phyloP scores from a whole-genome alignment of 2,113 vertebrate species.

The Andinoacara biseriatus region DNA sequence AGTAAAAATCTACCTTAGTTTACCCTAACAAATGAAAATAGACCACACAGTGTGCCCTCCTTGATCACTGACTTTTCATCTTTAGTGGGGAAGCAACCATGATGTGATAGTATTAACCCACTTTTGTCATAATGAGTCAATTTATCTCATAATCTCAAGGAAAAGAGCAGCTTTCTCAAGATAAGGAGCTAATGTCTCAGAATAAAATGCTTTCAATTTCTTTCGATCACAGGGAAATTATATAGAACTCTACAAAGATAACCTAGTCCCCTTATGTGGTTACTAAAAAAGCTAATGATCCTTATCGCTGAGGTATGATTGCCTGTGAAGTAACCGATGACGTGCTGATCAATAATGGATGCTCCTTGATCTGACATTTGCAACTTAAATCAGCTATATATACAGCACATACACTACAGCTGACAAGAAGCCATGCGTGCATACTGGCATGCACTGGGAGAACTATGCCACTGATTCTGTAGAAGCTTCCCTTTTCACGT shows the following conservation, averaged over 20 bases:
- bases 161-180: not conserved
- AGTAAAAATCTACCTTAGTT: not conserved
- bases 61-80: conserved; percentile 9
- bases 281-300: conserved; percentile 2
- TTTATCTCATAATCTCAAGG: not conserved
- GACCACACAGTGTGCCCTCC: not conserved
- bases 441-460: not conserved
- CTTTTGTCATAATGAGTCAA: not conserved
- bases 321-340: not conserved
- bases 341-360: conserved; percentile 10
- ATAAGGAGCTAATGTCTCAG: conserved; percentile 6
- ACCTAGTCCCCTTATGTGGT: not conserved
- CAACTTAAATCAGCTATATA: conserved; percentile 3
- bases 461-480: not conserved
- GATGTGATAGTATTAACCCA: not conserved
- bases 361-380: conserved; percentile 1
- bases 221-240: not conserved
- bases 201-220: not conserved
- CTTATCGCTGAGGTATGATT: not conserved
- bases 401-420: not conserved
- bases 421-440: not conserved
- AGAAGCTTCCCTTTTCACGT: not conserved
- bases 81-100: not conserved
- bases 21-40: not conserved
- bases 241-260: not conserved